Percentiles rank a stretch among this genome's conserved stretches.
phyloP scores from a whole-genome alignment of 53 echinoderm and acorn worm species.

The Paracentrotus lividus region DNA sequence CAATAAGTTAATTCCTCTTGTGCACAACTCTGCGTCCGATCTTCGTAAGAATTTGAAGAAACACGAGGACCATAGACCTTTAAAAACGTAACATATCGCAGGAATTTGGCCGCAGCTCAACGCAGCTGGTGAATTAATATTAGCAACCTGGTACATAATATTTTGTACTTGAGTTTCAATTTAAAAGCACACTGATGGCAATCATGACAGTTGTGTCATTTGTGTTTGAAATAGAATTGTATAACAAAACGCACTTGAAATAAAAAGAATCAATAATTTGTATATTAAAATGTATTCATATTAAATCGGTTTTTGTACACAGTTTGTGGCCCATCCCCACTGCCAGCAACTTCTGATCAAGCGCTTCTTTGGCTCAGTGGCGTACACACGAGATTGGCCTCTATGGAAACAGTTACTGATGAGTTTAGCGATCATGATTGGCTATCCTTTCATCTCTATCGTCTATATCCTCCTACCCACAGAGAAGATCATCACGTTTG shows the following conservation, averaged over 20 bases:
- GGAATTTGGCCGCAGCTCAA: too few relatives aligned
- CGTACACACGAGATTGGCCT: slow-evolving; percentile 86
- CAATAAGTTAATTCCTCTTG: too few relatives aligned
- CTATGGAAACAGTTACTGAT: slow-evolving; percentile 80
- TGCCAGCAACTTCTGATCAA: slow-evolving; percentile 98
- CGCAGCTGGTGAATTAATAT: too few relatives aligned
- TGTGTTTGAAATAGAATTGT: not conserved
- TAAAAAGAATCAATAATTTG: not conserved
- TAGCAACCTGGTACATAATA: too few relatives aligned
- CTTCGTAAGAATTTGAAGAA: too few relatives aligned
- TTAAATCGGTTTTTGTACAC: not conserved
- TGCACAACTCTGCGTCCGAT: too few relatives aligned
- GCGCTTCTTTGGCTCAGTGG: slow-evolving; percentile 87
- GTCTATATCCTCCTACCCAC: slow-evolving; percentile 81
- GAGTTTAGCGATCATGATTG: slow-evolving; percentile 77
- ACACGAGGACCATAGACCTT: too few relatives aligned
- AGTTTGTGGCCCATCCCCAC: slow-evolving; percentile 98
- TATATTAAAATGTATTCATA: not conserved
- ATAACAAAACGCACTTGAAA: too few relatives aligned
- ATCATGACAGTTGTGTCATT: not conserved
- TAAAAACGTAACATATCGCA: too few relatives aligned
- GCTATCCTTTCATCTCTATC: slow-evolving; percentile 88
- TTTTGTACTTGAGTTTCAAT: too few relatives aligned
- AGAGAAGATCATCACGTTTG: slow-evolving; percentile 75
- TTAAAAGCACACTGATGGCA: too few relatives aligned